Base-by-base conservation (phyloP, 2,888 invertebrate genomes). In the Acronicta aceris region DNA sequence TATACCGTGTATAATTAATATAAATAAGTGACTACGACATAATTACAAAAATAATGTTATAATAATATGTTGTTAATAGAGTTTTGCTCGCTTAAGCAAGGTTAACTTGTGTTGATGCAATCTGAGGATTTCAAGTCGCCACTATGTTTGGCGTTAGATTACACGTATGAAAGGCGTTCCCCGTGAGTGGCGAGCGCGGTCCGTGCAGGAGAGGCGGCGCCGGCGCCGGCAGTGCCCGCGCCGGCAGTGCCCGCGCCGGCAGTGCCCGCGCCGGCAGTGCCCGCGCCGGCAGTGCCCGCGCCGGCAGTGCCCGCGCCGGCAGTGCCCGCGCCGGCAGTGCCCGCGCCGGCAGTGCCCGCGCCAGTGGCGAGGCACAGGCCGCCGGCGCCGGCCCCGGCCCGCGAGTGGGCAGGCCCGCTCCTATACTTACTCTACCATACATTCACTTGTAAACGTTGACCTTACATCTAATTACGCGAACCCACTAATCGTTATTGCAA, bases 371-470 rank as follows among this genome's bases (percentile, higher is more conserved):
- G n/a, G n/a, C n/a, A n/a, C n/a, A 8, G 13, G 50, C 36, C 21
- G 17, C 16, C 5, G 10, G 33, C 15, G 30, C 16, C 5, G 10
- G 33, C 45, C 2, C 12, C 62, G 36, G 43, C 54, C 62, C 56
- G 58, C 46, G 72, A 59, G 71, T 57, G 72, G 64, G 71, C 72
- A 65, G 73, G 74, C 69, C 73, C 71, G 67, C 79, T 73, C 65
- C 49, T 47, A 27, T 33, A 13, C 49, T 38, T 42, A 49, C 56
- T 41, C 45, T 25, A 42, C 53, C 56, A 17, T 40, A 42, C 57
- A 42, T 59, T 57, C 53, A 61, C 61, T 71, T 55, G 72, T 66
- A 52, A 61, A 57, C 59, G 48, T 52, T 53, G 55, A 55, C 49
- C 36, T 47, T 33, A 55, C 49, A 51, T 42, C n/a, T 38, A 40